Evolutionary conservation across 2,797 vertebrate genomes (phyloP).

Genomic region (Peromyscus aztecus): DNA sequence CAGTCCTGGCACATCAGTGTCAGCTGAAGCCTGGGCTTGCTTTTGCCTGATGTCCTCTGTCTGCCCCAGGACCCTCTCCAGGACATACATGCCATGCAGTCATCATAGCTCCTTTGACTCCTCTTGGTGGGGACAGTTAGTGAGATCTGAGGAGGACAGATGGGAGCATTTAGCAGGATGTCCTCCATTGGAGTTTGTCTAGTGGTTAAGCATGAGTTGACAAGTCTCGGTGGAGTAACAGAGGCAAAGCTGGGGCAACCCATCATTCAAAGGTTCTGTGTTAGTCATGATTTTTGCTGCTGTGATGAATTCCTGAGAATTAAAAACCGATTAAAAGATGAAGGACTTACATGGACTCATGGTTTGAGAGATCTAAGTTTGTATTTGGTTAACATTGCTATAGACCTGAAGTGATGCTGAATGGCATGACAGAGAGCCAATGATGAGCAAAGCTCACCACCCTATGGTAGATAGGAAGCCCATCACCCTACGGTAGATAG

Average conservation of each 20-base stretch:
- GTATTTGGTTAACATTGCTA: not conserved
- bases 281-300: not conserved
- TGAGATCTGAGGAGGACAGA: not conserved
- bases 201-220: too few species aligned
- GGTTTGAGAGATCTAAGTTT: not conserved
- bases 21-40: not conserved
- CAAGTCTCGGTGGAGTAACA: not conserved
- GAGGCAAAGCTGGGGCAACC: not conserved
- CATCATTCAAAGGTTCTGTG: not conserved
- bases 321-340: not conserved
- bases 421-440: not conserved
- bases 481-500: too few species aligned
- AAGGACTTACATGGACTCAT: not conserved
- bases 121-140: not conserved
- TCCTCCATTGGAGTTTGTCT: not conserved
- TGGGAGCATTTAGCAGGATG: not conserved
- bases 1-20: rapidly evolving
- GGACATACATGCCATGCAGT: not conserved
- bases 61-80: not conserved
- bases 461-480: not conserved
- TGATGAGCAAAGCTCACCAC: not conserved
- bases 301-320: not conserved
- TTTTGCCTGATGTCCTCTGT: not conserved
- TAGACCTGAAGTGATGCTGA: not conserved
- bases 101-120: not conserved